Percentiles rank a stretch among this genome's conserved stretches.
phyloP scores from a whole-genome alignment of 2,797 vertebrate genomes.

The Brachyalestes nurse region DNA sequence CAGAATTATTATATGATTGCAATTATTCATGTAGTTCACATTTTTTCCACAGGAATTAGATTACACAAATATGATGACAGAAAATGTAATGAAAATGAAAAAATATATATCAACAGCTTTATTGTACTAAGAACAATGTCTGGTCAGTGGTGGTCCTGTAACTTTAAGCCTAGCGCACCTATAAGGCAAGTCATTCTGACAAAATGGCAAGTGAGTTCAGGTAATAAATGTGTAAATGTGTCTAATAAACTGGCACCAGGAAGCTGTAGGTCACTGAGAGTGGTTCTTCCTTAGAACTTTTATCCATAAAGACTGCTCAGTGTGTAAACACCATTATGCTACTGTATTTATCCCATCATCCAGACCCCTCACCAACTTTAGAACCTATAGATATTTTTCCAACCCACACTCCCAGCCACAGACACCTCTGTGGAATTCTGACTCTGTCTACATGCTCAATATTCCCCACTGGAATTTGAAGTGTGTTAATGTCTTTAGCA shows the following conservation, averaged over 20 bases:
- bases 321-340: background rate
- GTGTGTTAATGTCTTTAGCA: background rate
- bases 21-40: too few relatives aligned
- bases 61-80: too few relatives aligned
- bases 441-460: background rate
- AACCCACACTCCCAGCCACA: background rate
- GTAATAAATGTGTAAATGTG: background rate
- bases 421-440: background rate
- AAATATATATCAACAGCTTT: too few relatives aligned
- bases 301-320: background rate
- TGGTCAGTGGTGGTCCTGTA: too few relatives aligned
- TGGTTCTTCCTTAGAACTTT: too few relatives aligned
- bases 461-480: background rate
- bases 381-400: background rate
- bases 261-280: background rate
- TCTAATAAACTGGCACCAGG: background rate
- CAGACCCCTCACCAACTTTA: background rate
- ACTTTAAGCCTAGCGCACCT: too few relatives aligned
- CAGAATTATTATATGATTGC: too few relatives aligned
- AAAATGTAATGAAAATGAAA: too few relatives aligned
- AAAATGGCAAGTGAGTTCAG: too few relatives aligned
- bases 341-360: background rate
- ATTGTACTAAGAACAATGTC: too few relatives aligned
- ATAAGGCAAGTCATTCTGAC: too few relatives aligned
- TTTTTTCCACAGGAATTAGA: too few relatives aligned